Percentiles rank a stretch among this genome's conserved stretches.
Evolutionary conservation across 1,140 invertebrate species (phyloP).

Genomic region (Neoseiulus cucumeris): DNA sequence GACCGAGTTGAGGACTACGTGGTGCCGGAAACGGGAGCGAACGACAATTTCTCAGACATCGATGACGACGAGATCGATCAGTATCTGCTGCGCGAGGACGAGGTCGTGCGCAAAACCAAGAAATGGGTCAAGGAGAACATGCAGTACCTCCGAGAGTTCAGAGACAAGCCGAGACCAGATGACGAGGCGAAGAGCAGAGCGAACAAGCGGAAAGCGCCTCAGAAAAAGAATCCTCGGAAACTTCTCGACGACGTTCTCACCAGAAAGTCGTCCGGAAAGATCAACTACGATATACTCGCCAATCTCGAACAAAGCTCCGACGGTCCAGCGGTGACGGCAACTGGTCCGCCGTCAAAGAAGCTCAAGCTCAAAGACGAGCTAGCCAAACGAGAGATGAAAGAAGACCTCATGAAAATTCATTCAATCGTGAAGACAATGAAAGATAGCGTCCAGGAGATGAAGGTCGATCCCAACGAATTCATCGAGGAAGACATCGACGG

Average conservation of each 20-base stretch:
- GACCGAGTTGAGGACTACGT: background rate
- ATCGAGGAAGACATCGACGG: conserved; percentile 8
- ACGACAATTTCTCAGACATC: conserved; percentile 52
- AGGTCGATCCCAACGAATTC: background rate
- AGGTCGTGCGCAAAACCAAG: conserved; percentile 57
- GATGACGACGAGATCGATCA: conserved; percentile 71
- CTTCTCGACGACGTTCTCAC: conserved; percentile 24
- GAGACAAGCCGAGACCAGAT: conserved; percentile 18
- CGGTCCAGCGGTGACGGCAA: background rate
- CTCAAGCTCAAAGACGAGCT: background rate
- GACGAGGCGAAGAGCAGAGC: conserved; percentile 46
- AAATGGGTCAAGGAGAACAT: conserved; percentile 19
- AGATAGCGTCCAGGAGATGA: background rate
- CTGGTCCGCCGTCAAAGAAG: background rate
- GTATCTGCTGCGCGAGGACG: background rate
- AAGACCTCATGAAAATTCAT: background rate
- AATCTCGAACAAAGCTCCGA: conserved; percentile 38
- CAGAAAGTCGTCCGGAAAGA: conserved; percentile 84
- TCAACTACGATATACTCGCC: conserved; percentile 90
- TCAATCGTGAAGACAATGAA: background rate
- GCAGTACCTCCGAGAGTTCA: conserved; percentile 22
- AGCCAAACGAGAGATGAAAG: background rate
- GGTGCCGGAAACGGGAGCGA: conserved; percentile 27
- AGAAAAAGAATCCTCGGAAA: conserved; percentile 36
- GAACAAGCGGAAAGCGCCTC: conserved; percentile 82